Evolutionary conservation across 2,888 invertebrate species (phyloP).

Genomic region (Neuroscelio doddi): DNA sequence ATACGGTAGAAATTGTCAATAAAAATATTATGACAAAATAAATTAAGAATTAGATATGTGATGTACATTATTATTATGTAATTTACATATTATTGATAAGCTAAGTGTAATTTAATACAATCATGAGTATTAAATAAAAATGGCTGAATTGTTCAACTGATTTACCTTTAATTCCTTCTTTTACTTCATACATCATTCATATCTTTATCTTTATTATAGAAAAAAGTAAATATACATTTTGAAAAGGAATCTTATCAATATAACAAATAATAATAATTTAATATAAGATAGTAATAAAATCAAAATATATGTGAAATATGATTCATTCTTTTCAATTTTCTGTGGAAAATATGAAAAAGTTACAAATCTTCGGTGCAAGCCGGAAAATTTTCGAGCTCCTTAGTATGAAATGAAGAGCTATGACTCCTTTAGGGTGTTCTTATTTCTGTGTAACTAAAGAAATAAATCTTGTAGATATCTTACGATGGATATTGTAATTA

Average conservation of each 20-base stretch:
- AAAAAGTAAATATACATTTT: too few relatives aligned
- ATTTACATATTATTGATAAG: constrained; percentile 23
- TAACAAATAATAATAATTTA: not conserved
- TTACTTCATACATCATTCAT: too few relatives aligned
- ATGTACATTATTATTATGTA: constrained; percentile 1
- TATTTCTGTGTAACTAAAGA: constrained; percentile 13
- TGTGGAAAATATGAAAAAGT: constrained; percentile 1
- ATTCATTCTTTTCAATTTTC: constrained; percentile 17
- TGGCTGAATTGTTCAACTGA: constrained; percentile 15
- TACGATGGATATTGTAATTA: constrained; percentile 11
- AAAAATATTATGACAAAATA: not conserved
- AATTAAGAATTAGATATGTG: not conserved
- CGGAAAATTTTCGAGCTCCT: constrained; percentile 15
- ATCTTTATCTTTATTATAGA: too few relatives aligned
- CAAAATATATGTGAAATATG: not conserved
- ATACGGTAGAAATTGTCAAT: too few relatives aligned
- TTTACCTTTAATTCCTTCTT: not conserved
- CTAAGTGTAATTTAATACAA: constrained; percentile 41
- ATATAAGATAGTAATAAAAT: not conserved
- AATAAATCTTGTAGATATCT: constrained; percentile 15
- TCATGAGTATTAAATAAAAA: constrained; percentile 36
- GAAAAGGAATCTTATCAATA: too few relatives aligned
- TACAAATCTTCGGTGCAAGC: constrained; percentile 11
- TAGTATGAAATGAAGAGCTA: constrained; percentile 23
- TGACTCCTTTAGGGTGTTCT: constrained; percentile 9